Evolutionary conservation across 2,797 vertebrate species (phyloP).

Genomic region (Anniella stebbinsi): DNA sequence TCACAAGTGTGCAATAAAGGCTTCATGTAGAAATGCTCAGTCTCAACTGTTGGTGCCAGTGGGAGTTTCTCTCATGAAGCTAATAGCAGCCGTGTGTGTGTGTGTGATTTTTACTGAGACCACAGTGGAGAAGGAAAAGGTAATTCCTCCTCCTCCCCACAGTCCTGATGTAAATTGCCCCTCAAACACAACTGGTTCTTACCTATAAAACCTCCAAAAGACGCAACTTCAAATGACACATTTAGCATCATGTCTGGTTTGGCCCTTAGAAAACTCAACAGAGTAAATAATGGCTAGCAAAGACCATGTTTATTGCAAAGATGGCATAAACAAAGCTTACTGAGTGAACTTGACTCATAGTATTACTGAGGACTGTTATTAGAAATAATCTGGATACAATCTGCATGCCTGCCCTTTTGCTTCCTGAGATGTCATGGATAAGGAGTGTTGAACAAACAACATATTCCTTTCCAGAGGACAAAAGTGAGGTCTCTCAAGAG

Average conservation of each 20-base stretch:
- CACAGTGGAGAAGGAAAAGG: background rate
- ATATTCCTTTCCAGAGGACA: slow-evolving; percentile 52
- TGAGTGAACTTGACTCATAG: slow-evolving; percentile 37
- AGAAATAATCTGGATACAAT: slow-evolving; percentile 25
- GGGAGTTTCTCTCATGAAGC: background rate
- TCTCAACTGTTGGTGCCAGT: background rate
- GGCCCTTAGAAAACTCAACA: slow-evolving; percentile 2
- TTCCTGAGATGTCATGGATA: slow-evolving; percentile 59
- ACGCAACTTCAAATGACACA: background rate
- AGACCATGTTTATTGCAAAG: slow-evolving; percentile 26
- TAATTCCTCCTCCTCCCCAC: background rate
- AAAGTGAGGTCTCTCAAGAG: slow-evolving; percentile 41
- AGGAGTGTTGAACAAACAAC: slow-evolving; percentile 28
- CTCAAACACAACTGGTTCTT: background rate
- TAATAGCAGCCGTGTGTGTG: background rate
- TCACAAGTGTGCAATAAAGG: no score
- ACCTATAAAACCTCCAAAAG: background rate
- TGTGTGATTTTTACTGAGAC: background rate
- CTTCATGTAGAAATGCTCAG: background rate
- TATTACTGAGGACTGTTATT: slow-evolving; percentile 13
- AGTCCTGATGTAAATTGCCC: background rate
- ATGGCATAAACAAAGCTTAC: slow-evolving; percentile 27
- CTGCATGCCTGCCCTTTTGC: slow-evolving; percentile 61
- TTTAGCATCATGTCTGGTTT: background rate
- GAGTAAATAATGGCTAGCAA: background rate